Base-by-base conservation (phyloP, 37 sponge, comb jelly and placozoan genomes). In the Spongilla lacustris region DNA sequence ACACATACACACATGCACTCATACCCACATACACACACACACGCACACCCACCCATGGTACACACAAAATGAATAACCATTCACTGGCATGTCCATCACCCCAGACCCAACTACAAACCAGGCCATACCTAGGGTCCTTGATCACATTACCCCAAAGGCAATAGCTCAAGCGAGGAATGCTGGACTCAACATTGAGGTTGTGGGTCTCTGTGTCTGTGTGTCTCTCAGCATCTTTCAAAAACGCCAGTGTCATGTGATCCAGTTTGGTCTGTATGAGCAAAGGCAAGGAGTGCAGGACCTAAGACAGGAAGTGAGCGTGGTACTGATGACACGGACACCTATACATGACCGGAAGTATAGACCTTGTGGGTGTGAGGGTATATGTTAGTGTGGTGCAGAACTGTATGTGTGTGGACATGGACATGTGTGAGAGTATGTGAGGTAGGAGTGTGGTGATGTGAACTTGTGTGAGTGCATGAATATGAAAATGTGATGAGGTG, bases 141-240 rank as follows among this genome's bases (percentile, higher is more conserved):
- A 86, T 84, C 27, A 96, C 77, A 71, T 96, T 96, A 12, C 96
- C 96, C 96, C 96, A 96, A 1, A 96, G 83, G 73, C 93, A 96
- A 68, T 74, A 82, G 21, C 66, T 46, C 68, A 89, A 36, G 48
- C 6, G 9, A 22, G 78, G 49, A 36, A 80, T 36, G 29, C 35
- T 70, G 23, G 50, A 68, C 79, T 87, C 92, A 35, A 93, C 72
- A 1, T 8, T 27, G 22, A 93, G 36, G 84, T 93, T 93, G 81
- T 77, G 81, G 1, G 83, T 85, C 69, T 93, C 89, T 1, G 75
- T 11, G 68, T 85, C 87, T 6, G 83, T 71, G 58, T 89, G 77
- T 4, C 79, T 73, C 73, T 86, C 83, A 31, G 82, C 50, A 2
- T 83, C 41, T 14, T 76, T 70, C 41, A 85, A 12, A 67, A 75